phyloP scores from a whole-genome alignment of 2,113 vertebrate species.

The Zosterops japonicus region DNA sequence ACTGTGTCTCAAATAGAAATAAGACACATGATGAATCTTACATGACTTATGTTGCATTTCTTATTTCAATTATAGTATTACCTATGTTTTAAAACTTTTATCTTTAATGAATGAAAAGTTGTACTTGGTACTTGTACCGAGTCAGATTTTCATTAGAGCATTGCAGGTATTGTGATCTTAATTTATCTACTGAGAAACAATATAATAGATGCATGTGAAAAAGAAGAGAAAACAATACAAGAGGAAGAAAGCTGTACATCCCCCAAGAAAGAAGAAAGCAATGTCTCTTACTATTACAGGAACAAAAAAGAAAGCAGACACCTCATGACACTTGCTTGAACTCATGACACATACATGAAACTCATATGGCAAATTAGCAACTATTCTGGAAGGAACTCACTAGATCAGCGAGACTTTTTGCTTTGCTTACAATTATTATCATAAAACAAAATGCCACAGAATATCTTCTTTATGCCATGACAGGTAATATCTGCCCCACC shows the following conservation, averaged over 20 bases:
- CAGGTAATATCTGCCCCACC: background rate
- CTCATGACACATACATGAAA: background rate
- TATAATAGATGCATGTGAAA: background rate
- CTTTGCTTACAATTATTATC: background rate
- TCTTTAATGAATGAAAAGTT: background rate
- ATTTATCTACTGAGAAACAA: background rate
- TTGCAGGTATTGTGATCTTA: background rate
- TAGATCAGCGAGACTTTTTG: background rate
- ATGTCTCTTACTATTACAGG: background rate
- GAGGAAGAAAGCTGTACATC: background rate
- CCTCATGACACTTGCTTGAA: background rate
- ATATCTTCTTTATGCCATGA: background rate
- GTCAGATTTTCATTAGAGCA: background rate
- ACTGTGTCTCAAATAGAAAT: background rate
- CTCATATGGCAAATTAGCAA: background rate
- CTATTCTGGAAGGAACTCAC: background rate
- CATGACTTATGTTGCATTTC: background rate
- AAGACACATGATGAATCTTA: background rate
- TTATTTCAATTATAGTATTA: background rate
- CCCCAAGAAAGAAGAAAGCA: background rate
- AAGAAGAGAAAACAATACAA: background rate
- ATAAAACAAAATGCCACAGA: background rate
- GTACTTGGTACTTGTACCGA: background rate
- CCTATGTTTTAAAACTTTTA: background rate
- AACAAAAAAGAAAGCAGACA: background rate